Evolutionary conservation across 2,888 invertebrate genomes (phyloP).

Genomic region (Cephus pygmeus): DNA sequence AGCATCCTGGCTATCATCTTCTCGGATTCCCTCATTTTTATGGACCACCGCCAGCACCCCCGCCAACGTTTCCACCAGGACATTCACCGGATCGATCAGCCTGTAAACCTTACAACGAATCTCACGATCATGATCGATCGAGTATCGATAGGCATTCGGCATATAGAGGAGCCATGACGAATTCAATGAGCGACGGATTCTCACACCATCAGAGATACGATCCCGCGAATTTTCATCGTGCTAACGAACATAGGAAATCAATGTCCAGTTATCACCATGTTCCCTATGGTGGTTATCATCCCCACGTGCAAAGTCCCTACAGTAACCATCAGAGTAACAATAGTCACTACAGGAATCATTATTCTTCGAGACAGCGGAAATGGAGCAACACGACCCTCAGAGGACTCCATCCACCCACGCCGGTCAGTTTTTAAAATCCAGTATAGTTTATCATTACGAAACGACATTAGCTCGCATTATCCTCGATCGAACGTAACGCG

Average conservation of each 20-base stretch:
- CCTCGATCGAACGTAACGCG: conserved; percentile 41
- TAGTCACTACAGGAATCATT: conserved; percentile 31
- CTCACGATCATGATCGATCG: conserved; percentile 25
- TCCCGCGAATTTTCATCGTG: conserved; percentile 31
- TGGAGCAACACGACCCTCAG: conserved; percentile 49
- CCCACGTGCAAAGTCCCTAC: conserved; percentile 32
- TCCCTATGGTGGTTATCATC: conserved; percentile 38
- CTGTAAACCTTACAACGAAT: conserved; percentile 30
- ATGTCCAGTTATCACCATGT: conserved; percentile 27
- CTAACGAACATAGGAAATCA: conserved; percentile 15
- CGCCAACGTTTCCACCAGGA: conserved; percentile 26
- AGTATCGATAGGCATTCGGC: conserved; percentile 33
- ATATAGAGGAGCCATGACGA: background rate
- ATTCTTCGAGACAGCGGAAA: conserved; percentile 43
- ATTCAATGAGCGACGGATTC: conserved; percentile 7
- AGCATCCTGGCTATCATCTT: conserved; percentile 25
- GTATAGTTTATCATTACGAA: background rate
- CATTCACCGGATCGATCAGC: conserved; percentile 26
- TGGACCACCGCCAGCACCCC: conserved; percentile 27
- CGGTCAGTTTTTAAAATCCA: conserved; percentile 37
- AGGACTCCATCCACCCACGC: conserved; percentile 47
- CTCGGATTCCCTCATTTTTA: conserved; percentile 51
- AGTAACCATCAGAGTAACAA: conserved; percentile 40
- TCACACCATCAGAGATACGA: conserved; percentile 29
- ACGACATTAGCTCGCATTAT: background rate